phyloP scores from a whole-genome alignment of 2,888 invertebrate species.

The Drosophila putrida region DNA sequence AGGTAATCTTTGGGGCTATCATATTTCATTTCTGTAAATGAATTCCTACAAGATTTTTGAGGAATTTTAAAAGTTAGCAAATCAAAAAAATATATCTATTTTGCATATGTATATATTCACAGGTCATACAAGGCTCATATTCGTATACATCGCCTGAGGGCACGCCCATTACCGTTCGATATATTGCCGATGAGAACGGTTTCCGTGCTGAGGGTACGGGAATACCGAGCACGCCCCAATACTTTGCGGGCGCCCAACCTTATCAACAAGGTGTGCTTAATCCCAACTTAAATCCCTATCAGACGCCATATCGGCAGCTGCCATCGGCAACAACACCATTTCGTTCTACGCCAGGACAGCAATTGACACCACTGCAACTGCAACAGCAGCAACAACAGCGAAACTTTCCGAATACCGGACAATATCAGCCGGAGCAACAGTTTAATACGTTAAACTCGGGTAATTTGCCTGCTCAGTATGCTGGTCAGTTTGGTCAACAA shows the following conservation, averaged over 20 bases:
- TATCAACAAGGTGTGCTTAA: constrained; percentile 79
- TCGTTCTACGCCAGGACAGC: constrained; percentile 76
- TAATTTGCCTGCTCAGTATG: constrained; percentile 58
- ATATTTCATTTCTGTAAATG: too few species aligned
- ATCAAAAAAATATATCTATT: too few species aligned
- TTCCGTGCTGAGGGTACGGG: constrained; percentile 85
- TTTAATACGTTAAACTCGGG: constrained; percentile 70
- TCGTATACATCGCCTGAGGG: constrained; percentile 91
- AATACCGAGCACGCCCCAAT: constrained; percentile 84
- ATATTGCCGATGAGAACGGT: constrained; percentile 91
- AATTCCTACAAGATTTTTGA: too few species aligned
- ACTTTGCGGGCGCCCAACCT: constrained; percentile 75
- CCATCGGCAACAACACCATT: constrained; percentile 64
- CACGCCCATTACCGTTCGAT: constrained; percentile 89
- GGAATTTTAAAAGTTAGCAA: too few species aligned
- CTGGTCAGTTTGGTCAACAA: constrained; percentile 72
- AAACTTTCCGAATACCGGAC: constrained; percentile 76
- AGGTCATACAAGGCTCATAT: constrained; percentile 91
- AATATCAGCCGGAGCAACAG: constrained; percentile 82
- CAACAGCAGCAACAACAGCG: constrained; percentile 62
- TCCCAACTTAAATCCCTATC: constrained; percentile 84
- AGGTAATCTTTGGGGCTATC: constrained; percentile 74
- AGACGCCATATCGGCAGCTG: constrained; percentile 82
- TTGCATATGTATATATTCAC: background rate
- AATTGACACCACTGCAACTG: constrained; percentile 81